Base-by-base conservation (phyloP, 2,888 invertebrate genomes). In the Polyommatus icarus region DNA sequence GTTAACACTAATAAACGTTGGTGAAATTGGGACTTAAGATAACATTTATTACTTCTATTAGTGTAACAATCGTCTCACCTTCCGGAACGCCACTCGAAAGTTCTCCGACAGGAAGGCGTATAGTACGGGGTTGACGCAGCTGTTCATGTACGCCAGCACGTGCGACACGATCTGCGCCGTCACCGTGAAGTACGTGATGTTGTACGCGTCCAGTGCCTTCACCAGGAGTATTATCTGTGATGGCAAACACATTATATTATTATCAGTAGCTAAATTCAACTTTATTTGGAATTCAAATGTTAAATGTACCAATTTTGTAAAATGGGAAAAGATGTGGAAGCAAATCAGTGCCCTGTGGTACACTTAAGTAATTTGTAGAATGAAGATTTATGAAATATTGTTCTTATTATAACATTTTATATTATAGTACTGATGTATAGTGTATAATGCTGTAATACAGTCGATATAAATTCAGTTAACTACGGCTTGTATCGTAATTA, bases 51-150 rank as follows among this genome's bases (percentile, higher is more conserved):
- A 59, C n/a, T 59, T 59, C 20, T 61, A 61, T 8, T 24, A 61
- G 24, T 24, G 12, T 61, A 24, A 12, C 12, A 24, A 1, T 24
- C 4, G 57, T 12, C 73, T 82, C 81, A 94, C 94, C 93, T 93
- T 94, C 78, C 94, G 95, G 89, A 99, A 99, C 32, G 98, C 98
- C 87, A 98, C 97, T 83, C 98, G 96, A 92, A 99, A 99, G 92
- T 98, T 98, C 85, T 99, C 98, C 1, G 98, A 98, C 76, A 99
- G 95, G 91, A 99, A 98, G 4, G 98, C 98, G 92, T 99, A 99
- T 76, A 99, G 95, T 83, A 99, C 97, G 0, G 99, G 99, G 91
- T 99, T 99, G 85, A 99, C 97, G 89, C 99, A 99, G 85, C 97
- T 97, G 95, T 98, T 99, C 94, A 97, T 98, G 92, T 99, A 99